These are phyloP conservation scores for Macrosteles quadrilineatus DNA, from an alignment of 1,140 invertebrate species.

Conservation along the genomic window DNA sequence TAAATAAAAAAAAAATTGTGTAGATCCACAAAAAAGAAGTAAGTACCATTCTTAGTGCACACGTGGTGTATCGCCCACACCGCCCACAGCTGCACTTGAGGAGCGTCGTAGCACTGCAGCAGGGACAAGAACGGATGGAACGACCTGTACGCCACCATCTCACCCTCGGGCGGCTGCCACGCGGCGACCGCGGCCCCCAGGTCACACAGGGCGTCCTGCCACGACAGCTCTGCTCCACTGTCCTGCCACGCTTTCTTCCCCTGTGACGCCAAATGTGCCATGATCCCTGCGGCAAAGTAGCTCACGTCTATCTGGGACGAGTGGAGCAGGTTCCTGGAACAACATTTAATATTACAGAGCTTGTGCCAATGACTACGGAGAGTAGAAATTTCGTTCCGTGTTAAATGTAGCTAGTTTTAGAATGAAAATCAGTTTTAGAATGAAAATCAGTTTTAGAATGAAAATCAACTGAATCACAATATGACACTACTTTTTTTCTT, in stretches of 20 bases:
- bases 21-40: too few relatives aligned
- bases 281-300: slow-evolving; percentile 82
- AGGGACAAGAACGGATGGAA: slow-evolving; percentile 78
- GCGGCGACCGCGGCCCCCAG: slow-evolving; percentile 61
- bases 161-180: slow-evolving; percentile 72
- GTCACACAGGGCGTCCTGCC: slow-evolving; percentile 59
- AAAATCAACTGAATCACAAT: too few relatives aligned
- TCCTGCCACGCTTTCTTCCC: slow-evolving; percentile 52
- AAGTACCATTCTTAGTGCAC: slow-evolving; percentile 76
- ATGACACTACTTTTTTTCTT: too few relatives aligned
- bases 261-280: slow-evolving; percentile 72
- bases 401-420: too few relatives aligned
- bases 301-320: slow-evolving; percentile 76
- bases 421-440: too few relatives aligned
- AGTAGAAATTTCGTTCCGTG: too few relatives aligned
- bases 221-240: slow-evolving; percentile 41
- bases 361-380: background rate
- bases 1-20: too few relatives aligned
- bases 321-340: slow-evolving; percentile 55
- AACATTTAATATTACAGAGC: slow-evolving; percentile 8
- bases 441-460: too few relatives aligned
- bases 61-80: slow-evolving; percentile 85
- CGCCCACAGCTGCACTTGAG: slow-evolving; percentile 78
- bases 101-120: slow-evolving; percentile 59
- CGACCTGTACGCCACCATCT: slow-evolving; percentile 84